Percentiles rank a stretch among this genome's conserved stretches.
phyloP scores from a whole-genome alignment of 2,888 invertebrate species.

The Phlogophora meticulosa region DNA sequence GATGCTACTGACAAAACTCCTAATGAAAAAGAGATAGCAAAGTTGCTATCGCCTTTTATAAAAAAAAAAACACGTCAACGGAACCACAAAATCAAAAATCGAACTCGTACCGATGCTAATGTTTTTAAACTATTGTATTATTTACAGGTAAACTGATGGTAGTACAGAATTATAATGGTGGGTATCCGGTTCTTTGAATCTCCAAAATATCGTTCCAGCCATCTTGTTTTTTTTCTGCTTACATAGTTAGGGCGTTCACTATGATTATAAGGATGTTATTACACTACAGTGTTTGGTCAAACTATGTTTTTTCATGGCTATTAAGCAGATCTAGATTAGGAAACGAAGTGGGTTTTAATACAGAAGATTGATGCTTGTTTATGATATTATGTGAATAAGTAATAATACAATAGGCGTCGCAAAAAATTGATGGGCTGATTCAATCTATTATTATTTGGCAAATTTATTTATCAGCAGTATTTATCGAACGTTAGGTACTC shows the following conservation, averaged over 20 bases:
- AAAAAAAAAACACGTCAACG: not conserved
- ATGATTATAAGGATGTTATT: conserved; percentile 62
- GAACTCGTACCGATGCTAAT: not conserved
- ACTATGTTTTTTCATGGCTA: conserved; percentile 44
- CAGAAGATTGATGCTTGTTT: conserved; percentile 36
- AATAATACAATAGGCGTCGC: conserved; percentile 21
- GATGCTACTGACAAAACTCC: too few species aligned
- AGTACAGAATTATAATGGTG: conserved; percentile 70
- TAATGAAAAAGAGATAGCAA: too few species aligned
- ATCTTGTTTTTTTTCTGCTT: conserved; percentile 49
- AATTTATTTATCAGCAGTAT: conserved; percentile 8
- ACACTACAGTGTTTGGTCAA: conserved; percentile 49
- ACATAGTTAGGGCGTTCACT: conserved; percentile 61
- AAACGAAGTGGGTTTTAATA: conserved; percentile 52
- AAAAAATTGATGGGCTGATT: conserved; percentile 38
- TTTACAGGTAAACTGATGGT: conserved; percentile 74
- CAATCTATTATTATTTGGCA: conserved; percentile 13
- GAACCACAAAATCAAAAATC: conserved; percentile 24
- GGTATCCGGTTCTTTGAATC: conserved; percentile 73
- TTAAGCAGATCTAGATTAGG: conserved; percentile 54
- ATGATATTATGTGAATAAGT: conserved; percentile 4
- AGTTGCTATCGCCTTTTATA: too few species aligned
- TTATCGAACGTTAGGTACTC: not conserved
- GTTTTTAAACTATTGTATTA: conserved; percentile 71
- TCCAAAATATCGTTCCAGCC: conserved; percentile 71